Percentiles rank a stretch among this genome's conserved stretches.
These are phyloP conservation scores for Onychomys arenicola DNA, from an alignment of 2,797 vertebrate genomes.

Conservation along the genomic window DNA sequence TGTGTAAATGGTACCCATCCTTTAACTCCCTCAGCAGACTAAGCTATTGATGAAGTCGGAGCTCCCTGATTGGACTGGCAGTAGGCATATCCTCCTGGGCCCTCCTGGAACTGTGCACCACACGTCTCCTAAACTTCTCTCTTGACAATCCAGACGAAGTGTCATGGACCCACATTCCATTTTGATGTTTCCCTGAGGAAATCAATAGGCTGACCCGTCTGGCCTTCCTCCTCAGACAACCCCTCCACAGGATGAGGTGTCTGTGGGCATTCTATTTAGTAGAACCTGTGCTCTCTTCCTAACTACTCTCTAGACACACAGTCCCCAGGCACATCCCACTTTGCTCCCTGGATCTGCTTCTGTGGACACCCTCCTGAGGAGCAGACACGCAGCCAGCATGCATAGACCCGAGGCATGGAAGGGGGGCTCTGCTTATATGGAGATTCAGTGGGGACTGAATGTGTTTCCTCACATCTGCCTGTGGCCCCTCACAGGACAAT, in stretches of 20 bases:
- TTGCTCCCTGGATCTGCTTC: background rate
- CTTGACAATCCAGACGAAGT: too few species aligned
- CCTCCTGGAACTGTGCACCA: background rate
- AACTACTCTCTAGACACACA: background rate
- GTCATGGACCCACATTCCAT: too few species aligned
- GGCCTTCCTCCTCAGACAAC: rapidly evolving
- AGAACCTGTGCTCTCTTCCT: background rate
- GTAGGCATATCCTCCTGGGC: background rate
- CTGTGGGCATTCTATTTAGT: background rate
- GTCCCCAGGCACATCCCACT: too few species aligned
- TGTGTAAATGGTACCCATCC: background rate
- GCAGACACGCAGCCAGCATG: rapidly evolving
- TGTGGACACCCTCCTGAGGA: background rate
- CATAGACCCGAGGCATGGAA: background rate
- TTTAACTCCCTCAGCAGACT: background rate
- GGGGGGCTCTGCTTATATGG: rapidly evolving
- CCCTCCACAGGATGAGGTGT: background rate
- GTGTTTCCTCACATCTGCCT: too few species aligned
- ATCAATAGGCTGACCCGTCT: rapidly evolving
- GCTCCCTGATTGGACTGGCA: background rate
- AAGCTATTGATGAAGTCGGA: background rate
- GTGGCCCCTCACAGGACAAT: background rate
- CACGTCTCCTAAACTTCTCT: background rate
- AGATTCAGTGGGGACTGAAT: background rate
- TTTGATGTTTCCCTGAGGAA: background rate